Conservation (phyloP, 2,888 invertebrate species). For the Pasiphila rectangulata region DNA sequence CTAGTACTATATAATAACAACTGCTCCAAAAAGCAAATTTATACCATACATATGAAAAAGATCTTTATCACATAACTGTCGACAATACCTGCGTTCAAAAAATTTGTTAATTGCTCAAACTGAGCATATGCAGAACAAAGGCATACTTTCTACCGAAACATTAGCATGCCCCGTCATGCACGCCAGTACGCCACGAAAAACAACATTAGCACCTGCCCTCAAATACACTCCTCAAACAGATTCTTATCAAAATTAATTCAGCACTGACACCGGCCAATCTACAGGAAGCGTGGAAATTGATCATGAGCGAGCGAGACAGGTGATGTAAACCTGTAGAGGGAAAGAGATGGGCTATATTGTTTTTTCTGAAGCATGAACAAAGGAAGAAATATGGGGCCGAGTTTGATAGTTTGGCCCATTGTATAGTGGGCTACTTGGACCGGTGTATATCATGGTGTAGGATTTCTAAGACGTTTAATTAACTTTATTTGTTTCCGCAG, state of each 20-base stretch:
- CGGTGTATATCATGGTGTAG: conserved; percentile 31
- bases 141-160: conserved; percentile 4
- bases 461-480: conserved; percentile 4
- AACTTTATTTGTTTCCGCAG: conserved; percentile 2
- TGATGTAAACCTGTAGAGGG: conserved; percentile 4
- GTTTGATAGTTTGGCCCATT: conserved; percentile 36
- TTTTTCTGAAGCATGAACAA: conserved; percentile 48
- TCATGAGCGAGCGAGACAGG: conserved; percentile 13
- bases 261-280: conserved; percentile 28
- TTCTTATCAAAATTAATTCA: conserved; percentile 37
- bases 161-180: neutral
- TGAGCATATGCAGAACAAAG: neutral
- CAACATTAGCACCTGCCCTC: conserved; percentile 15
- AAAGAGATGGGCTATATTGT: conserved; percentile 34
- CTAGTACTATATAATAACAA: no score
- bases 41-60: no score
- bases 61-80: no score
- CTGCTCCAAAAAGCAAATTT: no score
- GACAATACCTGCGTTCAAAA: no score
- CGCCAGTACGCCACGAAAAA: neutral
- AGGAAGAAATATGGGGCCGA: conserved; percentile 41
- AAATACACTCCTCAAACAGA: conserved; percentile 24
- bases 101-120: conserved; percentile 5
- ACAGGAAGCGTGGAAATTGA: conserved; percentile 21
- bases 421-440: conserved; percentile 36